These are phyloP conservation scores for Camptogramma bilineatum DNA, from an alignment of 2,888 invertebrate species.

Conservation along the genomic window DNA sequence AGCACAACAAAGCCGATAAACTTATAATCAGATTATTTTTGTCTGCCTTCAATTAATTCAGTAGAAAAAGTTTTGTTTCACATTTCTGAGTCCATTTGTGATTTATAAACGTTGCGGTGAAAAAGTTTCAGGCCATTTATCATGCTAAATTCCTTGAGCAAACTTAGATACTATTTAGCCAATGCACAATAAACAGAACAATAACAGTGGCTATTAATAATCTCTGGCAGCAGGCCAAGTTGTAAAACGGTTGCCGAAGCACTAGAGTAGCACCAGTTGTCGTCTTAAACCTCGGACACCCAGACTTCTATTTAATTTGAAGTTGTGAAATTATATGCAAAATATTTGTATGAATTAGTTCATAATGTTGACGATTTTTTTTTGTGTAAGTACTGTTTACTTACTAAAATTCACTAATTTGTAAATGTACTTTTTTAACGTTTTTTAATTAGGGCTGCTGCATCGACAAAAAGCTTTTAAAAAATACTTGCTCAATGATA, in stretches of 20 bases:
- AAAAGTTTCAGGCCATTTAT: slow-evolving; percentile 31
- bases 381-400: no score
- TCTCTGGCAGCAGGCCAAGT: slow-evolving; percentile 66
- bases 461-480: no score
- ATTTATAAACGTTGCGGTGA: slow-evolving; percentile 30
- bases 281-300: slow-evolving; percentile 46
- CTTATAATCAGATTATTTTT: not conserved
- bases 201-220: slow-evolving; percentile 61
- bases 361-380: no score
- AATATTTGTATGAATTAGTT: no score
- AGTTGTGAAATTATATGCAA: not conserved
- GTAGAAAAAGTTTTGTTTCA: not conserved
- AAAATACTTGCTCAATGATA: no score
- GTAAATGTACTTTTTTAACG: no score
- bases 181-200: slow-evolving; percentile 54
- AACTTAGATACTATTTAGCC: slow-evolving; percentile 40
- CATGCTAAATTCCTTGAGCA: slow-evolving; percentile 27
- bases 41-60: not conserved
- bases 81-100: slow-evolving; percentile 15
- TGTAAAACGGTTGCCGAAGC: slow-evolving; percentile 58
- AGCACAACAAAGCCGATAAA: not conserved
- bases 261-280: slow-evolving; percentile 57
- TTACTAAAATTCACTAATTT: no score
- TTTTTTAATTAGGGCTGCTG: no score
- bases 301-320: not conserved